These are phyloP conservation scores for Smittia sp. DNA, from an alignment of 2,888 invertebrate species.

Conservation along the genomic window DNA sequence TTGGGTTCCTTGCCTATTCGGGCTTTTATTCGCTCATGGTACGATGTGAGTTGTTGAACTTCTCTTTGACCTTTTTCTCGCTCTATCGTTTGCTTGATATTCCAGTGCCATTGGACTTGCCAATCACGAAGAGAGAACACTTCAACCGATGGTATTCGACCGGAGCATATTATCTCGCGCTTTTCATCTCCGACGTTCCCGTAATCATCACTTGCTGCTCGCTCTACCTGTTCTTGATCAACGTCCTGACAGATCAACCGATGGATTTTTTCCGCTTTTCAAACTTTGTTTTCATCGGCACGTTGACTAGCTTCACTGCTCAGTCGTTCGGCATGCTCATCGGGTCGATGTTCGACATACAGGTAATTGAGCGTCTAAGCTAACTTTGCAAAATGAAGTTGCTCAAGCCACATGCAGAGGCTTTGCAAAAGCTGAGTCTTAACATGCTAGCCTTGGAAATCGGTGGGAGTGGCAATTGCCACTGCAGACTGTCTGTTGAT, in stretches of 20 bases:
- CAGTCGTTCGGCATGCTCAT: slow-evolving; percentile 83
- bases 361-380: slow-evolving; percentile 56
- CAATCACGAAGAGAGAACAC: slow-evolving; percentile 78
- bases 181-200: slow-evolving; percentile 76
- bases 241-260: slow-evolving; percentile 84
- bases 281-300: slow-evolving; percentile 68
- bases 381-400: background rate
- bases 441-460: background rate
- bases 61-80: background rate
- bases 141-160: slow-evolving; percentile 89
- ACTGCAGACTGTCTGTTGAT: too few relatives aligned
- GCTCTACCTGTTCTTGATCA: slow-evolving; percentile 73
- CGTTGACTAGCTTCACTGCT: slow-evolving; percentile 77
- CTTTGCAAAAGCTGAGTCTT: background rate
- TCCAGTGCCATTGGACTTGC: slow-evolving; percentile 76
- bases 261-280: slow-evolving; percentile 67
- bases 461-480: too few relatives aligned
- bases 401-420: background rate
- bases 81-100: background rate
- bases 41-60: slow-evolving; percentile 70
- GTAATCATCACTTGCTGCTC: slow-evolving; percentile 74
- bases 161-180: slow-evolving; percentile 76
- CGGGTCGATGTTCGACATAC: slow-evolving; percentile 75
- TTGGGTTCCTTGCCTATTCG: slow-evolving; percentile 92
- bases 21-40: slow-evolving; percentile 87